These are phyloP conservation scores for Capreolus pygargus DNA, from an alignment of 2,113 vertebrate genomes.

Conservation along the genomic window DNA sequence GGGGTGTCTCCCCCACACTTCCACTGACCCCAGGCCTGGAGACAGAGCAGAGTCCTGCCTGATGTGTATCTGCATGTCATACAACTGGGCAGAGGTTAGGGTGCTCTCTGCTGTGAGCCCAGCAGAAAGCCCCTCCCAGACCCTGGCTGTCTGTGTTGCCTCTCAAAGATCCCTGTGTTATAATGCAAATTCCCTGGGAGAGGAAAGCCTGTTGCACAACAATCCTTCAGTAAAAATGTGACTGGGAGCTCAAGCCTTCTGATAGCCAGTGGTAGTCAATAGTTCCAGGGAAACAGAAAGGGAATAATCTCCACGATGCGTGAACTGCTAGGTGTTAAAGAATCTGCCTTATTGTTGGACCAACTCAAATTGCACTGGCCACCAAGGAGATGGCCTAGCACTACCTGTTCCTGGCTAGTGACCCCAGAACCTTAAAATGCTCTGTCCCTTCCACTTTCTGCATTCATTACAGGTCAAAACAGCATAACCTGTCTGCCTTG, in stretches of 20 bases:
- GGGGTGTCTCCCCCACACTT: not conserved
- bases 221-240: not conserved
- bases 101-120: not conserved
- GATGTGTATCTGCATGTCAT: not conserved
- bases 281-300: not conserved
- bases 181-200: not conserved
- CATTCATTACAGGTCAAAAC: fast-evolving
- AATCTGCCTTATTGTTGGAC: not conserved
- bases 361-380: not conserved
- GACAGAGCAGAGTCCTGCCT: not conserved
- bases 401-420: not conserved
- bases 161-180: not conserved
- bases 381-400: fast-evolving
- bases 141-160: not conserved
- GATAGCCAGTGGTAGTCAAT: not conserved
- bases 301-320: not conserved
- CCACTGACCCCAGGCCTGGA: not conserved
- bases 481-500: fast-evolving
- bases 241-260: not conserved
- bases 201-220: not conserved
- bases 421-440: not conserved
- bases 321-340: not conserved
- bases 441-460: not conserved
- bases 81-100: not conserved
- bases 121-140: not conserved